Conservation (phyloP, 2,888 invertebrate species). For the Antitype chi region DNA sequence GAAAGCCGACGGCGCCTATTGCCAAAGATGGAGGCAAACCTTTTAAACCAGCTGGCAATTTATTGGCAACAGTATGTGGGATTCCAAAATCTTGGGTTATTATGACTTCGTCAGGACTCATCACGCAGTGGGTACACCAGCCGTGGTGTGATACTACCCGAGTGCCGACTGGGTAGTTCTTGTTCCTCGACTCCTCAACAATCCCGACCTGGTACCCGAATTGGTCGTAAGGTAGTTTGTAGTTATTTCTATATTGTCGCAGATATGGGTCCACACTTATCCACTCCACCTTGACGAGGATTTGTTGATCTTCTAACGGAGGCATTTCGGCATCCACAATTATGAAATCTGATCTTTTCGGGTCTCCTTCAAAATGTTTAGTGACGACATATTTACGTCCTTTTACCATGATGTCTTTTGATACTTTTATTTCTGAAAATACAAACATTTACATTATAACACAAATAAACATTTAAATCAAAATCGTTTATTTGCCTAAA, state of each 20-base stretch:
- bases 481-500: background rate
- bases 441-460: background rate
- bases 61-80: slow-evolving; percentile 64
- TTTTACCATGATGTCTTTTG: slow-evolving; percentile 79
- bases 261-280: slow-evolving; percentile 76
- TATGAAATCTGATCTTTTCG: slow-evolving; percentile 89
- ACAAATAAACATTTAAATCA: background rate
- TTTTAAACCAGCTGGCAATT: slow-evolving; percentile 89
- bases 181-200: slow-evolving; percentile 91
- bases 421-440: slow-evolving; percentile 9
- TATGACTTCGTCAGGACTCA: slow-evolving; percentile 19
- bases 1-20: slow-evolving; percentile 92
- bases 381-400: slow-evolving; percentile 85
- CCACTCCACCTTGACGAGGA: slow-evolving; percentile 75
- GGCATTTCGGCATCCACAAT: slow-evolving; percentile 89
- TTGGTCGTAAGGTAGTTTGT: slow-evolving; percentile 75
- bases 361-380: slow-evolving; percentile 89
- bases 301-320: slow-evolving; percentile 73
- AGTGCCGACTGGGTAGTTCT: slow-evolving; percentile 91
- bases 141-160: slow-evolving; percentile 89
- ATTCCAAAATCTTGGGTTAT: slow-evolving; percentile 6
- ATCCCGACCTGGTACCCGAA: slow-evolving; percentile 74
- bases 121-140: slow-evolving; percentile 64
- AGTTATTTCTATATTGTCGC: slow-evolving; percentile 58
- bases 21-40: slow-evolving; percentile 88